These are phyloP conservation scores for Willisornis vidua DNA, from an alignment of 2,113 vertebrate genomes.

Conservation along the genomic window DNA sequence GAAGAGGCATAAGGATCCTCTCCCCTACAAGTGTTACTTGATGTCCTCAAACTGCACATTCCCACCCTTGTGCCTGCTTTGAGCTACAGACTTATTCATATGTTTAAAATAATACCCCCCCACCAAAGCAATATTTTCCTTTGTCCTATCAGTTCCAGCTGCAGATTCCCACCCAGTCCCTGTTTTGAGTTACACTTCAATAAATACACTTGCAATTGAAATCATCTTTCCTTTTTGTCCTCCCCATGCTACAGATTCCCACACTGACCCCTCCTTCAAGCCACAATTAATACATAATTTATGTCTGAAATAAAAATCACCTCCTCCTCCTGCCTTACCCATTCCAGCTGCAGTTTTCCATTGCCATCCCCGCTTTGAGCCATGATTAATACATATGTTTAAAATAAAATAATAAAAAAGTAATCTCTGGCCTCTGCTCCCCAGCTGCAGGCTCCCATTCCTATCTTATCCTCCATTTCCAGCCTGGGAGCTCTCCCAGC, in stretches of 20 bases:
- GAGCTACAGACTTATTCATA: not conserved
- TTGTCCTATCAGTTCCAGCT: slow-evolving; percentile 65
- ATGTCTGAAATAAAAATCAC: slow-evolving; percentile 68
- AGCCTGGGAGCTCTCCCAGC: not conserved
- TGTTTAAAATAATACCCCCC: slow-evolving; percentile 20
- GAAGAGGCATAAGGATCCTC: not conserved
- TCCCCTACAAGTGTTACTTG: not conserved
- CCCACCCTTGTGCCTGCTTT: slow-evolving; percentile 2
- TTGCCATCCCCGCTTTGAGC: slow-evolving; percentile 2
- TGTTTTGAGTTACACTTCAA: slow-evolving; percentile 72
- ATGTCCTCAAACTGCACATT: not conserved
- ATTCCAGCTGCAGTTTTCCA: slow-evolving; percentile 55
- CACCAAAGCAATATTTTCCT: slow-evolving; percentile 35
- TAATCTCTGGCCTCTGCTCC: slow-evolving; percentile 47
- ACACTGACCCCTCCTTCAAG: slow-evolving; percentile 62
- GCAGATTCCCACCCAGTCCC: slow-evolving; percentile 52
- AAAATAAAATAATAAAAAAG: slow-evolving; percentile 60
- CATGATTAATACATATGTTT: slow-evolving; percentile 49
- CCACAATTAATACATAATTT: slow-evolving; percentile 70
- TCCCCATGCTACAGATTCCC: slow-evolving; percentile 31
- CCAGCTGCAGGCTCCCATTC: slow-evolving; percentile 51
- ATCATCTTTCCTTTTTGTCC: slow-evolving; percentile 62
- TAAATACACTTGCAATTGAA: slow-evolving; percentile 72
- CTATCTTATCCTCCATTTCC: slow-evolving; percentile 37
- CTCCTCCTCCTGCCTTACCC: slow-evolving; percentile 49